phyloP scores from a whole-genome alignment of 1,140 invertebrate species.

The Atta texana region DNA sequence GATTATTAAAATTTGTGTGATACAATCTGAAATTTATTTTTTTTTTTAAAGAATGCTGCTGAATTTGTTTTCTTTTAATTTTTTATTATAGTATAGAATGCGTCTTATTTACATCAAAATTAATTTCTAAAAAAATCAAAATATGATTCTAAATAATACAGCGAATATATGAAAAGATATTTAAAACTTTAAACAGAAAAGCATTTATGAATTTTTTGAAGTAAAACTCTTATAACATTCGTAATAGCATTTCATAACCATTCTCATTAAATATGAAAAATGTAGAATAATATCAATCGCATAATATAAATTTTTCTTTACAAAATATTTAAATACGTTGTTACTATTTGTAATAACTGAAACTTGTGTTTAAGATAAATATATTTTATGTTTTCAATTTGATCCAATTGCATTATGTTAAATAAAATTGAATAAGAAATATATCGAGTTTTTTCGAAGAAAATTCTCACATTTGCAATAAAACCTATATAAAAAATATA shows the following conservation, averaged over 20 bases:
- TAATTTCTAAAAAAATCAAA: not conserved
- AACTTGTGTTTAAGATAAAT: not conserved
- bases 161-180: not conserved
- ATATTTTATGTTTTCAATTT: not conserved
- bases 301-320: not conserved
- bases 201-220: not conserved
- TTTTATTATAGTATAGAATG: no score
- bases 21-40: not conserved
- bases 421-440: not conserved
- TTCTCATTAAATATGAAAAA: not conserved
- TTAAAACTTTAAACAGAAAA: not conserved
- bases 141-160: not conserved
- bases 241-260: not conserved
- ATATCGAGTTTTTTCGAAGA: not conserved
- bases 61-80: not conserved
- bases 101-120: not conserved
- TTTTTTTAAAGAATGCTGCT: not conserved
- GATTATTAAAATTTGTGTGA: not conserved
- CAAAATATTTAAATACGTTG: not conserved
- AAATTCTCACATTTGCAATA: not conserved
- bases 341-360: constrained; percentile 27
- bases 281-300: not conserved
- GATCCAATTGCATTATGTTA: not conserved
- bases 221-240: not conserved
- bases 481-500: not conserved